These are phyloP conservation scores for Heteractis magnifica DNA, from an alignment of 92 coral and sea anemone species.

Conservation along the genomic window DNA sequence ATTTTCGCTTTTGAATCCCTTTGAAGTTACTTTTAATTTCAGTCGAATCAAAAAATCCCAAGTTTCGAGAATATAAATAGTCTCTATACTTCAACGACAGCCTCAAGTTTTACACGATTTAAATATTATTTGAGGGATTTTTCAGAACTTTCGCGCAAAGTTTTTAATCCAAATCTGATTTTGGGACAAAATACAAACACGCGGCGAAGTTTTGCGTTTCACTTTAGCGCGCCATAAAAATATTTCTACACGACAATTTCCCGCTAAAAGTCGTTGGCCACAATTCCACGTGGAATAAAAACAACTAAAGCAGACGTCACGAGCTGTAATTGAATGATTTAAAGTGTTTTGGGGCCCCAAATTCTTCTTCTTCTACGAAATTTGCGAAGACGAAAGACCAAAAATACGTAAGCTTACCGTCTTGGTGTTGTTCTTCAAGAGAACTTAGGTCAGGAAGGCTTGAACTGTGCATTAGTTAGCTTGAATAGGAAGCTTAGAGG, in stretches of 20 bases:
- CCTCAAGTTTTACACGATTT: background rate
- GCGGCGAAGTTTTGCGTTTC: background rate
- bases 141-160: background rate
- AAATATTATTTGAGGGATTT: background rate
- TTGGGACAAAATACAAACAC: background rate
- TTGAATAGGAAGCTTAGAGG: background rate
- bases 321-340: background rate
- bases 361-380: background rate
- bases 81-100: no score
- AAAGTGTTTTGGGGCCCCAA: background rate
- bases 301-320: conserved; percentile 3
- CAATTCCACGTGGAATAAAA: conserved; percentile 15
- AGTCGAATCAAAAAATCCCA: background rate
- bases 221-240: background rate
- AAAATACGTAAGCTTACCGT: background rate
- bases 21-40: background rate
- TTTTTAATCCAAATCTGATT: background rate
- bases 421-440: background rate
- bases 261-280: conserved; percentile 38
- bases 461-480: background rate
- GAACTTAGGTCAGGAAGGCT: conserved; percentile 14
- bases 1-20: no score
- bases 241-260: background rate
- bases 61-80: background rate
- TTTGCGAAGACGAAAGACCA: background rate